A percentile compares a stretch with the other conserved stretches of the same genome.
Evolutionary conservation across 2,797 vertebrate species (phyloP).

Genomic region (Gadopsis bispinosus): DNA sequence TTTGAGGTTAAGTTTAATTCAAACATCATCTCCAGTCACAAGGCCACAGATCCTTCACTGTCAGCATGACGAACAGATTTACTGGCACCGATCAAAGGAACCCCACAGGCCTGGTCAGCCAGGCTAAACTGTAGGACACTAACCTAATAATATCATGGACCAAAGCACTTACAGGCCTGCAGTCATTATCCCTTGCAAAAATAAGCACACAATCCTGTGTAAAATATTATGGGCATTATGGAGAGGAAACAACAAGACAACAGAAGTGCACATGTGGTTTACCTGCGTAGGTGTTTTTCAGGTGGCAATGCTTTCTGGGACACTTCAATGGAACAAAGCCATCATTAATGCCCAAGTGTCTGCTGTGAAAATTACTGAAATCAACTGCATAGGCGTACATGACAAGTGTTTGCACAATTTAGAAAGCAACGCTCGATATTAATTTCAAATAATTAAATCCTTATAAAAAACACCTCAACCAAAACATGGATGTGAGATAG

Average conservation of each 20-base stretch:
- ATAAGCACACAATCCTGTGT: neutral
- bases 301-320: neutral
- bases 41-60: slow-evolving; percentile 35
- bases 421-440: neutral
- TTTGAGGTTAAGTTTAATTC: slow-evolving; percentile 7
- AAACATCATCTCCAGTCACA: slow-evolving; percentile 1
- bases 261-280: neutral
- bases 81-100: slow-evolving; percentile 59
- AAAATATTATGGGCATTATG: neutral
- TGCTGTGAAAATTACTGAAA: neutral
- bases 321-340: neutral
- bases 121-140: slow-evolving; percentile 57
- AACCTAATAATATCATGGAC: slow-evolving; percentile 64
- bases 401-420: neutral
- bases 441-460: neutral
- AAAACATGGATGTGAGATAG: no score
- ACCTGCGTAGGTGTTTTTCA: slow-evolving; percentile 9
- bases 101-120: slow-evolving; percentile 56
- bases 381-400: no score
- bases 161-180: slow-evolving; percentile 25
- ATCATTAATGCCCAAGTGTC: neutral
- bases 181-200: slow-evolving; percentile 7
- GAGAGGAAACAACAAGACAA: slow-evolving; percentile 16
- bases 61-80: slow-evolving; percentile 54
- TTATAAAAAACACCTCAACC: no score